Conservation (phyloP, 2,888 invertebrate genomes). For the Sipha maydis region DNA sequence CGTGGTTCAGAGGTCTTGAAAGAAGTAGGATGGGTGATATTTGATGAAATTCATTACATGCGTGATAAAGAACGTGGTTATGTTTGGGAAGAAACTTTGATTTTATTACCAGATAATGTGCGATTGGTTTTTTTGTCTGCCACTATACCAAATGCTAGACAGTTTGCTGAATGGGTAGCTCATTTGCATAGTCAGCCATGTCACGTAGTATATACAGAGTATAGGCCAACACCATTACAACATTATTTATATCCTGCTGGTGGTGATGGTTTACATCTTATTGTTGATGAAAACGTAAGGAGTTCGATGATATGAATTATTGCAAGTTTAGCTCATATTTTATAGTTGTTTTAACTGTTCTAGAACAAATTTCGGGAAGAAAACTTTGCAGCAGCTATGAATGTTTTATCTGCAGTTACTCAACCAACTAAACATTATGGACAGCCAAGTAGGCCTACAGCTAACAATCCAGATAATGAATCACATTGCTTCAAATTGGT, state of each 20-base stretch:
- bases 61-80: slow-evolving; percentile 98
- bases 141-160: slow-evolving; percentile 98
- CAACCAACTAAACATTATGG: slow-evolving; percentile 62
- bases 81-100: slow-evolving; percentile 99
- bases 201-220: slow-evolving; percentile 99
- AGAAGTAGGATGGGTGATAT: slow-evolving; percentile 99
- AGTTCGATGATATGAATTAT: not conserved
- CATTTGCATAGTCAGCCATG: slow-evolving; percentile 96
- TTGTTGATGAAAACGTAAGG: slow-evolving; percentile 86
- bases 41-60: slow-evolving; percentile 99
- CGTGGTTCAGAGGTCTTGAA: slow-evolving; percentile 98
- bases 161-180: slow-evolving; percentile 94
- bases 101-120: slow-evolving; percentile 95
- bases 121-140: slow-evolving; percentile 99
- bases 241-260: slow-evolving; percentile 98
- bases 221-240: slow-evolving; percentile 95
- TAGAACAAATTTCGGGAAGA: slow-evolving; percentile 87
- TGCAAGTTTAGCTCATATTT: not conserved
- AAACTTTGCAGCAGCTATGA: slow-evolving; percentile 98
- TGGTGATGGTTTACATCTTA: slow-evolving; percentile 94
- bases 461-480: slow-evolving; percentile 68
- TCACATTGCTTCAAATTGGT: slow-evolving; percentile 96
- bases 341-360: not conserved
- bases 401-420: slow-evolving; percentile 76
- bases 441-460: slow-evolving; percentile 57